Percentiles rank a stretch among this genome's conserved stretches.
Conservation (phyloP, 2,113 vertebrate species). For the Salvelinus fontinalis region DNA sequence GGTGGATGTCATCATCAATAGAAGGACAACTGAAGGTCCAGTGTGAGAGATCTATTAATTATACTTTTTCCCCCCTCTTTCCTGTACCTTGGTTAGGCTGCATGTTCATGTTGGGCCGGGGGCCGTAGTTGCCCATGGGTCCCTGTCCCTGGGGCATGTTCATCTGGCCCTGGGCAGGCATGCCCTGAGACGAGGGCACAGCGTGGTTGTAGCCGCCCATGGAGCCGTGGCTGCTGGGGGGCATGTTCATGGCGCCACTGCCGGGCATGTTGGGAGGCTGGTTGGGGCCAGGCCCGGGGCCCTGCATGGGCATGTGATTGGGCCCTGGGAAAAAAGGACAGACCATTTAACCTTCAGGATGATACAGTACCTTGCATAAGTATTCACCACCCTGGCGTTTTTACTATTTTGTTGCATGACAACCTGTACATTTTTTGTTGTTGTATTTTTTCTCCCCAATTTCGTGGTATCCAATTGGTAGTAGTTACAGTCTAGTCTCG, state of each 20-base stretch:
- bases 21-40: background rate
- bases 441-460: too few species aligned
- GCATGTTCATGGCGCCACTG: constrained; percentile 91
- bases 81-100: constrained; percentile 91
- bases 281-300: constrained; percentile 93
- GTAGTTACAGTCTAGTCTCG: too few species aligned
- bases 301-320: constrained; percentile 98
- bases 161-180: constrained; percentile 94
- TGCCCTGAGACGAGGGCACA: constrained; percentile 89
- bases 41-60: background rate
- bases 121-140: constrained; percentile 92
- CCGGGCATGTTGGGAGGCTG: constrained; percentile 92
- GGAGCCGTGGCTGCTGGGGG: constrained; percentile 90
- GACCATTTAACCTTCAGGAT: background rate
- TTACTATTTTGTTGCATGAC: background rate
- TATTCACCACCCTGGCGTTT: background rate
- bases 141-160: constrained; percentile 96
- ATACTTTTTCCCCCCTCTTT: too few species aligned
- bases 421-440: too few species aligned
- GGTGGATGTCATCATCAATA: background rate
- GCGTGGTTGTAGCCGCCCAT: constrained; percentile 96
- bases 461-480: too few species aligned
- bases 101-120: constrained; percentile 96
- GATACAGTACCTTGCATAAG: background rate
- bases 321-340: constrained; percentile 79